These are phyloP conservation scores for Drosophila sordidapex DNA, from an alignment of 2,888 invertebrate genomes.

Conservation along the genomic window DNA sequence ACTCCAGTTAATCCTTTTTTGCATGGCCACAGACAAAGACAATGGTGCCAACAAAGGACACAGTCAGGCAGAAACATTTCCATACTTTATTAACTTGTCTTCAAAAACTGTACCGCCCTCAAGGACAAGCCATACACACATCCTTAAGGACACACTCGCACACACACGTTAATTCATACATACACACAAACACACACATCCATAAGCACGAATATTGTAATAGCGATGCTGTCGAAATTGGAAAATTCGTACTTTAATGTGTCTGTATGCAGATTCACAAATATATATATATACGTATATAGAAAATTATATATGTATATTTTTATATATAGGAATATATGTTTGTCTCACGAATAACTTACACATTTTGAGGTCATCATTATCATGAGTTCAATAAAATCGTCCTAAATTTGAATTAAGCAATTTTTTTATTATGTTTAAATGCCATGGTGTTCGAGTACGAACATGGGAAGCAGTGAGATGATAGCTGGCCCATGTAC, in stretches of 20 bases:
- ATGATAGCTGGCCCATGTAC: too few species aligned
- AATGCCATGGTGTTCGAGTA: too few species aligned
- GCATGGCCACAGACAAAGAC: slow-evolving; percentile 8
- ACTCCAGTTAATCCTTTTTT: slow-evolving; percentile 68
- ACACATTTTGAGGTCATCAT: not conserved
- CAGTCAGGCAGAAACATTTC: slow-evolving; percentile 60
- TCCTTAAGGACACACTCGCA: not conserved
- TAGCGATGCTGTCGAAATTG: not conserved
- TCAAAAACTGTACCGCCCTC: slow-evolving; percentile 23
- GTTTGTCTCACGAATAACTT: too few species aligned
- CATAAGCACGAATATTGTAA: not conserved
- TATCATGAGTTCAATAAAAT: not conserved
- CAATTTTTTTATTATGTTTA: not conserved
- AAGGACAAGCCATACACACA: not conserved
- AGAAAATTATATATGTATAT: too few species aligned
- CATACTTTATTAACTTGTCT: slow-evolving; percentile 77
- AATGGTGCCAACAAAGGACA: slow-evolving; percentile 17
- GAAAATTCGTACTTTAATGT: not conserved
- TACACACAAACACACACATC: too few species aligned
- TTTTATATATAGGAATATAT: too few species aligned
- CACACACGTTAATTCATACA: not conserved
- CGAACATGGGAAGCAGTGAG: too few species aligned
- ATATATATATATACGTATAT: not conserved
- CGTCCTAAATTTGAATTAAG: not conserved
- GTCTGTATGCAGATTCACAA: not conserved